Evolutionary conservation across 2,888 invertebrate species (phyloP), one percentile per base, ranked within the genome.

Genomic region (Melanostoma mellinum): DNA sequence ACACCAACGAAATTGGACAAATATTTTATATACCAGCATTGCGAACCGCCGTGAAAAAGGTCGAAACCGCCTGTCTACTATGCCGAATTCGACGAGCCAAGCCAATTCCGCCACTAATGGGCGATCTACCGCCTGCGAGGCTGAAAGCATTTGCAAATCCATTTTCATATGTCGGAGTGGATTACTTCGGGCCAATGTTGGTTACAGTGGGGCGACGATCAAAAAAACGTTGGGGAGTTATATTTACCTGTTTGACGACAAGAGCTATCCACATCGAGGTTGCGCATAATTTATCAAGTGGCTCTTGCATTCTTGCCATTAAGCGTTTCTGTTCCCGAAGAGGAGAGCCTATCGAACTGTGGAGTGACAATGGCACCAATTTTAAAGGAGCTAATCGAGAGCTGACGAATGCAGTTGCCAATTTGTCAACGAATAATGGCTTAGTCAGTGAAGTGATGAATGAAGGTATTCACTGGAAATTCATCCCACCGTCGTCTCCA

Each of bases 101-200:
- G n/a, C n/a, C n/a, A n/a, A n/a, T n/a, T n/a, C n/a, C n/a, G n/a
- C 50, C 69, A 10, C 9, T 48, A 6, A 71, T 79, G 75, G 67
- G 40, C 3, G 35, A 40, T 1, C 9, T 72, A 36, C 71, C 71
- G 0, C 3, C 52, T 8, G 58, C 71, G 42, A 60, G 76, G 55
- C 48, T 76, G 2, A 9, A 58, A 3, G 9, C 40, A 3, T 76
- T 53, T 44, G 32, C 52, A 4, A 32, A 10, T n/a, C 76, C 69
- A 30, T 75, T 86, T 8, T 56, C 80, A 6, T 77, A 60, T 53
- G 61, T 82, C 0, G 75, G 78, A 4, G 52, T 85, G 0, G 82
- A 82, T 30, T 86, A 80, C 6, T 86, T 85, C 30, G 78, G 78
- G 0, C 80, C 80, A 4, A 73, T 86, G 9, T n/a, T 68, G 0